phyloP scores from a whole-genome alignment of 2,113 vertebrate genomes.

The Nesoenas mayeri region DNA sequence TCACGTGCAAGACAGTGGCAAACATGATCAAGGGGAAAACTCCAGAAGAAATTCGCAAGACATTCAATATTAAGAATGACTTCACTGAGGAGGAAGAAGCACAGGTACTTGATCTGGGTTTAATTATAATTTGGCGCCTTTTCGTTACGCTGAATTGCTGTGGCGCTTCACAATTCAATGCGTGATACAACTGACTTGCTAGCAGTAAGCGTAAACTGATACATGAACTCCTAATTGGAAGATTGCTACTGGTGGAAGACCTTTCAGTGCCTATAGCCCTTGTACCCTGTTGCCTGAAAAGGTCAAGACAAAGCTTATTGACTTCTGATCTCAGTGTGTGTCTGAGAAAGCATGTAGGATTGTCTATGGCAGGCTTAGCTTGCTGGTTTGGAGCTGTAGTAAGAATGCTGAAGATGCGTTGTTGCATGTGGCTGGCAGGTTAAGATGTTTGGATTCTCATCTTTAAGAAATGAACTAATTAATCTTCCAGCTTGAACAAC shows the following conservation, averaged over 20 bases:
- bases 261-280: background rate
- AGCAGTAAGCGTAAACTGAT: background rate
- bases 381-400: background rate
- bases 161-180: background rate
- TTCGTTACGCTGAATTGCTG: background rate
- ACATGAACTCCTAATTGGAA: background rate
- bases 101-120: constrained; percentile 80
- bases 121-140: background rate
- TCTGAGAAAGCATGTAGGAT: background rate
- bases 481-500: background rate
- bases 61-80: constrained; percentile 99
- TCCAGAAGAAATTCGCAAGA: constrained; percentile 99
- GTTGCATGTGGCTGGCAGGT: background rate
- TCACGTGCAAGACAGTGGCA: constrained; percentile 99
- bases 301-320: background rate
- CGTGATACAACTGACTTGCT: background rate
- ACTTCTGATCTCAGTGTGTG: background rate
- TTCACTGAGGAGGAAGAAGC: constrained; percentile 99
- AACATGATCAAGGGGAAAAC: constrained; percentile 99
- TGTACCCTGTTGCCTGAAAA: background rate
- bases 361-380: background rate
- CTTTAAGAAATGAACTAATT: background rate
- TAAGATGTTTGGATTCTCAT: background rate
- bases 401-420: background rate
- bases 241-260: background rate